phyloP scores from a whole-genome alignment of 1,140 invertebrate species.

The Papilio dardanus region DNA sequence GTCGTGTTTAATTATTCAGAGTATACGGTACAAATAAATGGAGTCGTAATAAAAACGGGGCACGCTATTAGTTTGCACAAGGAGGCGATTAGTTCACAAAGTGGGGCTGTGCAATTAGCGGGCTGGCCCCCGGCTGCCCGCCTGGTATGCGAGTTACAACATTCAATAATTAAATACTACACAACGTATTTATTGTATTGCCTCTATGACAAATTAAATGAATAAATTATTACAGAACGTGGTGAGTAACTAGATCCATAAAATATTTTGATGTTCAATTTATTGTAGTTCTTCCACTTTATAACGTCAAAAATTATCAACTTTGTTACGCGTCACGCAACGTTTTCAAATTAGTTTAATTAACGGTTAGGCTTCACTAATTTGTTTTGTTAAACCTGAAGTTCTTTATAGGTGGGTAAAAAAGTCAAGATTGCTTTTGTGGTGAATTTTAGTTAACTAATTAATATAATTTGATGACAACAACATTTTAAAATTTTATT shows the following conservation, averaged over 20 bases:
- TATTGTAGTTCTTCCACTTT: background rate
- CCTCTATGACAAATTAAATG: slow-evolving; percentile 13
- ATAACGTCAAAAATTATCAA: background rate
- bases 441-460: too few species aligned
- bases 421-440: too few species aligned
- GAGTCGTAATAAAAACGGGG: slow-evolving; percentile 50
- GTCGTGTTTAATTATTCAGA: slow-evolving; percentile 22
- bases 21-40: slow-evolving; percentile 20
- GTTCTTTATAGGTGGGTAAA: background rate
- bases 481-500: background rate
- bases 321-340: background rate
- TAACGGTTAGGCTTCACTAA: background rate
- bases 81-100: slow-evolving; percentile 58
- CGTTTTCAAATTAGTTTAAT: background rate
- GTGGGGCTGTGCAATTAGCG: slow-evolving; percentile 69
- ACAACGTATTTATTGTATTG: slow-evolving; percentile 38
- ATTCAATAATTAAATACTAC: slow-evolving; percentile 67
- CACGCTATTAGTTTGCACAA: slow-evolving; percentile 61
- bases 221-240: background rate
- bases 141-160: slow-evolving; percentile 46
- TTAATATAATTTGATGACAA: too few species aligned
- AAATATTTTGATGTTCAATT: background rate
- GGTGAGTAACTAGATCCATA: background rate
- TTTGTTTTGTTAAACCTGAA: background rate
- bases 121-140: slow-evolving; percentile 51